Percentiles rank a stretch among this genome's conserved stretches.
These are phyloP conservation scores for Acanthornis magna DNA, from an alignment of 2,797 vertebrate species.

Conservation along the genomic window DNA sequence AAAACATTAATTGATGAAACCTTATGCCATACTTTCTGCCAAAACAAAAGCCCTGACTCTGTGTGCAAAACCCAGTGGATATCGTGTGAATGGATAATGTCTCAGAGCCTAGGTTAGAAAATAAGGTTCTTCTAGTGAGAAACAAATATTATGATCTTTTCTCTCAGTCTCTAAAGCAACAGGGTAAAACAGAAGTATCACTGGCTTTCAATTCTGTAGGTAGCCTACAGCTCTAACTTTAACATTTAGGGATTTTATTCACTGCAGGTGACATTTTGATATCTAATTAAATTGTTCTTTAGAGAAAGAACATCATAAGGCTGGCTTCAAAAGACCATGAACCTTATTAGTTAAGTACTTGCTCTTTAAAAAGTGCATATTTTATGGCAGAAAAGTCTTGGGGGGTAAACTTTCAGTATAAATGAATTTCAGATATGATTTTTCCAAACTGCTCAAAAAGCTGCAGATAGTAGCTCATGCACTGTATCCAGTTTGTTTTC, in stretches of 20 bases:
- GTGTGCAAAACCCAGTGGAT: neutral
- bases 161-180: neutral
- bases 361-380: conserved; percentile 8
- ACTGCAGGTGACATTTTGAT: conserved; percentile 51
- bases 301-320: conserved; percentile 40
- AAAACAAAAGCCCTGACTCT: neutral
- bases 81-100: neutral
- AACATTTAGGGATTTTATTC: conserved; percentile 42
- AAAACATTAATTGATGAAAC: neutral
- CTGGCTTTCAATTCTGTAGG: neutral
- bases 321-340: conserved; percentile 30
- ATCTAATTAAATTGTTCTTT: conserved; percentile 55
- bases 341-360: conserved; percentile 30
- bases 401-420: neutral
- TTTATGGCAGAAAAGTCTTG: neutral
- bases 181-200: neutral
- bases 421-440: conserved; percentile 41
- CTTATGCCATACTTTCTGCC: neutral
- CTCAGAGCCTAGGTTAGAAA: neutral
- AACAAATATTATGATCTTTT: neutral
- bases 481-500: neutral
- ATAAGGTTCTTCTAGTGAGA: neutral
- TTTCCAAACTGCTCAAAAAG: conserved; percentile 30
- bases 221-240: neutral
- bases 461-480: neutral